A percentile compares a stretch with the other conserved stretches of the same genome.
Evolutionary conservation across 2,113 vertebrate species (phyloP).

Genomic region (Zosterops lateralis): DNA sequence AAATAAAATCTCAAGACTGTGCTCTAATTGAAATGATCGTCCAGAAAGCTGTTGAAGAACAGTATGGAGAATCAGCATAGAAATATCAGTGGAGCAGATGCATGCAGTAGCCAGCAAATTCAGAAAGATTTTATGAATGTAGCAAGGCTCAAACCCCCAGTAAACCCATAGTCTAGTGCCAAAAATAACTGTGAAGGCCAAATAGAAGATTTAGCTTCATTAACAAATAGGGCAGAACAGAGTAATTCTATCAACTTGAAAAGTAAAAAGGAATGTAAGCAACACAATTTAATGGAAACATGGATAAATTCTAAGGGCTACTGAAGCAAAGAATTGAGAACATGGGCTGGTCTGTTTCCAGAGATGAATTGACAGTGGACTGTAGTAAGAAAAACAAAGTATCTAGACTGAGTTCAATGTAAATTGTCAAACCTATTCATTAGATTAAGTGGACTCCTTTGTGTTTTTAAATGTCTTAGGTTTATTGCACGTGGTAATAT

Average conservation of each 20-base stretch:
- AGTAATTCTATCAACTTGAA: not conserved
- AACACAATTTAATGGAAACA: not conserved
- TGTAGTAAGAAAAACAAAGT: not conserved
- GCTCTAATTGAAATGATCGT: slow-evolving; percentile 43
- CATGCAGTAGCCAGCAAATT: not conserved
- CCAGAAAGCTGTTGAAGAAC: slow-evolving; percentile 19
- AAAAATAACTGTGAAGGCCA: not conserved
- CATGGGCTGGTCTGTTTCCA: not conserved
- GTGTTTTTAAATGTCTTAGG: not conserved
- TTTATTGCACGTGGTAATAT: not conserved
- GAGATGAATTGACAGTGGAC: not conserved
- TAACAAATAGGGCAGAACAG: not conserved
- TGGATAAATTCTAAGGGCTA: not conserved
- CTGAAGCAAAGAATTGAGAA: not conserved
- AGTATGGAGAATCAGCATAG: not conserved
- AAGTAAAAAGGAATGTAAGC: not conserved
- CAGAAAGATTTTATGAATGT: not conserved
- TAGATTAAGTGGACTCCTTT: not conserved
- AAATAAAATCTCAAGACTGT: slow-evolving; percentile 51
- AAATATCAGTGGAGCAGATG: slow-evolving; percentile 34
- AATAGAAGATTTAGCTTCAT: not conserved
- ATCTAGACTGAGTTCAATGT: not conserved
- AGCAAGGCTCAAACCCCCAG: not conserved
- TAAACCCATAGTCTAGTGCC: not conserved
- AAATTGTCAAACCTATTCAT: not conserved